Conservation (phyloP, 2,113 vertebrate genomes). For the Litocranius walleri region DNA sequence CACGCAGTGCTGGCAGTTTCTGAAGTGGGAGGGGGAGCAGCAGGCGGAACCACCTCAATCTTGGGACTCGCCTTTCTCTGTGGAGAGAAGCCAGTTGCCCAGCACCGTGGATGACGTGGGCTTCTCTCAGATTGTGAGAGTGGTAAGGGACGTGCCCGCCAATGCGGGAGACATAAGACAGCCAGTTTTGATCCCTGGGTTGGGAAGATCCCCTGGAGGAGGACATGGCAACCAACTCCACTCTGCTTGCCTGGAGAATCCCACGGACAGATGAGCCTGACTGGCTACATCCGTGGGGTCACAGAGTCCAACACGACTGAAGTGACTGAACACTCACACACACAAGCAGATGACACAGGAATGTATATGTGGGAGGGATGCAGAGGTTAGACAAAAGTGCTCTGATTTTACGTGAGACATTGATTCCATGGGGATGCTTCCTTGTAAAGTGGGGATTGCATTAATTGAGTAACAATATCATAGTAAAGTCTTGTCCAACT, state of each 20-base stretch:
- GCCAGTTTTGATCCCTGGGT: rapidly evolving
- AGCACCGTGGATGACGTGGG: too few species aligned
- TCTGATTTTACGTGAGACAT: not conserved
- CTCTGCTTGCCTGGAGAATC: too few species aligned
- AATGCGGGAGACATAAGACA: too few species aligned
- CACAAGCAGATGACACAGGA: not conserved
- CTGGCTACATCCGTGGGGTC: too few species aligned
- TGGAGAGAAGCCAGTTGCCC: rapidly evolving
- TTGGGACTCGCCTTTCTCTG: not conserved
- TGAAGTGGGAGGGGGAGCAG: not conserved
- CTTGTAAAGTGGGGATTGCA: not conserved
- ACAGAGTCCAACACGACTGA: too few species aligned
- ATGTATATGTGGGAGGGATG: rapidly evolving
- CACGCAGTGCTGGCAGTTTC: rapidly evolving
- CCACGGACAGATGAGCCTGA: too few species aligned
- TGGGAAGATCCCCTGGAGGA: too few species aligned
- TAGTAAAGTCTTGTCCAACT: rapidly evolving
- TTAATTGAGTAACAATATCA: not conserved
- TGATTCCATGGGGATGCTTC: rapidly evolving
- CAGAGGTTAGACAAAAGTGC: not conserved
- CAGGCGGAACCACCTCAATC: not conserved
- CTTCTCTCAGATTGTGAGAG: too few species aligned
- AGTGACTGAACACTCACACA: not conserved
- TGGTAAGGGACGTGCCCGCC: too few species aligned
- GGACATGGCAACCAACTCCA: too few species aligned